Evolutionary conservation across 2,888 invertebrate species (phyloP), one percentile per base, ranked within the genome.

Genomic region (Zygogramma bicolorata): DNA sequence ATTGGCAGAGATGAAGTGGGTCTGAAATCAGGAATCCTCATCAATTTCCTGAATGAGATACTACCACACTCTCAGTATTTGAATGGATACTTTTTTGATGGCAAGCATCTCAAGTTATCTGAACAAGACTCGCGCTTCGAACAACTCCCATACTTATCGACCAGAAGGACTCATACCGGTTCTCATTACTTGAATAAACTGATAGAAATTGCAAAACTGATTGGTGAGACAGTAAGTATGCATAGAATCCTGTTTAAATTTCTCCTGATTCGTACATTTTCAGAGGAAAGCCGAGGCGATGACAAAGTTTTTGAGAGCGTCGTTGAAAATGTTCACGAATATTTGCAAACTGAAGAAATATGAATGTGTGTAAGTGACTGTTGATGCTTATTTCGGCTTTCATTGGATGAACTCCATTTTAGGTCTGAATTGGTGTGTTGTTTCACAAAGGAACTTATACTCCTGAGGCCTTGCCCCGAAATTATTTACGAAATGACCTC

Each of bases 141-240:
- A 63, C 61, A 58, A 34, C 58, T 71, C 53, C 68, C 73, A 5
- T 69, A 68, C n/a, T 31, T 65, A 15, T 46, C 57, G 61, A 29
- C 42, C 57, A 74, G 69, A 62, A 72, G 65, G 70, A 34, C 42
- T 58, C 22, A 69, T 65, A 57, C 61, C 53, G 74, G 75, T n/a
- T 53, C 58, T 40, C 70, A 76, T 65, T 79, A 79, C 68, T 68
- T 82, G 46, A 76, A 71, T 57, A 63, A 77, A 42, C 34, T 82
- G n/a, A 65, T 78, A 34, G 70, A 62, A 15, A 74, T 78, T 62
- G 66, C 81, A 22, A 75, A 62, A 49, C 68, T 79, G n/a, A 78
- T 80, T 65, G 81, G 80, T 63, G 79, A 79, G 74, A 81, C 80
- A 70, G 84, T 84, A 79, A 80, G 79, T 76, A 57, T 53, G 46